Base-by-base conservation (phyloP, 2,113 vertebrate species). In the Steatornis caripensis region DNA sequence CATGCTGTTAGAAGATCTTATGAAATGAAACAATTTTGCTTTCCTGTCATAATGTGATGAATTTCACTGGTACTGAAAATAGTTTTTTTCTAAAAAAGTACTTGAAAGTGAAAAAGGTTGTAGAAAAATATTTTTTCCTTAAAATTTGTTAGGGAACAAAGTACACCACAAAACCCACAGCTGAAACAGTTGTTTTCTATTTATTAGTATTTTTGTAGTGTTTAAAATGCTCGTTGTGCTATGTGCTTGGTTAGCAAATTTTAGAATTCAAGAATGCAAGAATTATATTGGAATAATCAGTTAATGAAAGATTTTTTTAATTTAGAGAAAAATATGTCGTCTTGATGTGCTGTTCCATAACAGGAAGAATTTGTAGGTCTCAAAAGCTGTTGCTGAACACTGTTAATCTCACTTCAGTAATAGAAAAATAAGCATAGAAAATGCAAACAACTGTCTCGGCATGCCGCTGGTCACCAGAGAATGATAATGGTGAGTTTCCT, bases 21-120 rank as follows among this genome's bases (percentile, higher is more conserved):
- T 1, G 58, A 95, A 83, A 87, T 90, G 86, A 97, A 97, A 95
- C 96, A 96, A 82, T 97, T 97, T 95, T 96, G 68, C 87, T 97
- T 96, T 97, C 95, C 93, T 97, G 87, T 93, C 89, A 86, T 76
- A 95, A 88, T 89, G 62, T 93, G 95, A 97, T 93, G 11, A 90
- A 96, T 97, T 96, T 96, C 93, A 70, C 90, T 95, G 48, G 58
- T 45, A 82, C 83, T 57, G 48, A 92, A 91, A 83, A 80, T 66
- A 93, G 86, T 54, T 54, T 89, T 86, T 88, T 43, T 26, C 23
- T 68, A 53, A 89, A 78, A 85, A 90, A 93, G 79, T 93, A 78
- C 39, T 81, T 78, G 39, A 89, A 93, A 86, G 71, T 0, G 1
- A 84, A 74, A 92, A 90, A 39, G 4, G 20, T 85, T 90, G 68